Evolutionary conservation across 1,140 invertebrate species (phyloP).

Genomic region (Gonioctena quinquepunctata): DNA sequence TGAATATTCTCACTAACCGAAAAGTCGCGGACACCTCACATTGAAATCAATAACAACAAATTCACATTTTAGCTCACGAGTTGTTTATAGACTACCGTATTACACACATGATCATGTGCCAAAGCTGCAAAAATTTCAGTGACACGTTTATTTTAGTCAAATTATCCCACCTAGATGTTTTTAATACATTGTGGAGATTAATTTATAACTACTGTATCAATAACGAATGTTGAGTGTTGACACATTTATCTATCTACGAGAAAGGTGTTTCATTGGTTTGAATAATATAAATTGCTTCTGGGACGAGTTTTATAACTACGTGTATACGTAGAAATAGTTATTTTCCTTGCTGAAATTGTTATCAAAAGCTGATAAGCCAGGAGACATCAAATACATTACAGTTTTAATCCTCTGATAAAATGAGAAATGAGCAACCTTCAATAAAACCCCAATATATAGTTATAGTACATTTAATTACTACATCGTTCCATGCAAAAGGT

Average conservation of each 20-base stretch:
- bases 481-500: too few relatives aligned
- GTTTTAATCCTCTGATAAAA: background rate
- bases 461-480: too few relatives aligned
- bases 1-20: too few relatives aligned
- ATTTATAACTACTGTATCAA: background rate
- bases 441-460: too few relatives aligned
- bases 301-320: background rate
- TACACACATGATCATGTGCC: background rate
- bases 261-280: background rate
- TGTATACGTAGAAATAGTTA: background rate
- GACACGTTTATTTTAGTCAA: slow-evolving; percentile 6
- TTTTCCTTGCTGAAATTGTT: background rate
- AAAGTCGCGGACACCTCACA: background rate
- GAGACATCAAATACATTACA: background rate
- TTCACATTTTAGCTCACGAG: background rate
- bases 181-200: background rate
- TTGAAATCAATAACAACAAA: background rate
- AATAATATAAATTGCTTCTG: background rate
- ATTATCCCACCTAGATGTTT: background rate
- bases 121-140: background rate
- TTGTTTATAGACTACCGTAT: slow-evolving; percentile 16
- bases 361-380: background rate
- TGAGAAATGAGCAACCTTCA: too few relatives aligned
- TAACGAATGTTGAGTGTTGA: background rate
- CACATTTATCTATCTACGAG: background rate